These are phyloP conservation scores for Acestrorhynchus altus DNA, from an alignment of 2,797 vertebrate genomes.

Conservation along the genomic window DNA sequence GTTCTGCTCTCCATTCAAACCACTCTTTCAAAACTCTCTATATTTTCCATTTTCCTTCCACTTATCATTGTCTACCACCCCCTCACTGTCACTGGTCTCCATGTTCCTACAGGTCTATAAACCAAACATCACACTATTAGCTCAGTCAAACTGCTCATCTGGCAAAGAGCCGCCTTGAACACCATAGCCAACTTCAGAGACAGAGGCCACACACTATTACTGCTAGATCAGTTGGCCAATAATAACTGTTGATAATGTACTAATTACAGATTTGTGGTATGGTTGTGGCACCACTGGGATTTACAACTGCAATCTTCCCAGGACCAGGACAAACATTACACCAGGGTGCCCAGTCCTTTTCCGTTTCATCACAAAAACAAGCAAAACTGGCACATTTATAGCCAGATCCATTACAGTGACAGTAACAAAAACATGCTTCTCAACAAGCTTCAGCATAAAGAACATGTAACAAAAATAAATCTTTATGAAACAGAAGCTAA, in stretches of 20 bases:
- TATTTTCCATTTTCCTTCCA: constrained; percentile 17
- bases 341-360: too few relatives aligned
- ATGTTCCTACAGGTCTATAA: not conserved
- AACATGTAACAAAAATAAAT: too few relatives aligned
- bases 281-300: not conserved
- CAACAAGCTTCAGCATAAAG: too few relatives aligned
- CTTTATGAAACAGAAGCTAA: too few relatives aligned
- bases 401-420: too few relatives aligned
- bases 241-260: not conserved
- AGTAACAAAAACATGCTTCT: too few relatives aligned
- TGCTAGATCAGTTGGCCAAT: not conserved
- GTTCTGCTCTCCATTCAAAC: constrained; percentile 23
- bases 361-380: too few relatives aligned
- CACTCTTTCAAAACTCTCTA: constrained; percentile 10
- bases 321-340: not conserved
- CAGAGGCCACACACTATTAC: not conserved
- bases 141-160: not conserved
- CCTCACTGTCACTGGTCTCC: not conserved
- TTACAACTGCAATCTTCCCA: too few relatives aligned
- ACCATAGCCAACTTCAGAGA: not conserved
- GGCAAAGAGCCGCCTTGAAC: not conserved
- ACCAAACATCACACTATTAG: not conserved
- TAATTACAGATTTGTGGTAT: not conserved
- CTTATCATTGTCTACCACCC: too few relatives aligned
- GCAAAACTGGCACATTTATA: too few relatives aligned